Evolutionary conservation across 2,113 vertebrate species (phyloP).

Genomic region (Cyphomyrus discorhynchus): DNA sequence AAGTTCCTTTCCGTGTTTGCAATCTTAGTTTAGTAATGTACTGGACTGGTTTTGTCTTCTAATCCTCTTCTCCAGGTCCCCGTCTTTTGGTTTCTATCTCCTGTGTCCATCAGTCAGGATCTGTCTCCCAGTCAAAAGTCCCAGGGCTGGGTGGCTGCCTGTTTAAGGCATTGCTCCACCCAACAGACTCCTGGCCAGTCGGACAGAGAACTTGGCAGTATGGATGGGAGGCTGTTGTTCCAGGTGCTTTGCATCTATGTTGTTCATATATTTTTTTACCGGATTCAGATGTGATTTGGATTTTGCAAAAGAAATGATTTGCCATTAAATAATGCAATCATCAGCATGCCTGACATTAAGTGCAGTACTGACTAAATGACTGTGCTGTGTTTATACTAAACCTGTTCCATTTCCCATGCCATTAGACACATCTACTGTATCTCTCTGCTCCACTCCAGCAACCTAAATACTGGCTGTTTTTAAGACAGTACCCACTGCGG

Average conservation of each 20-base stretch:
- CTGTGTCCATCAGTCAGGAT: neutral
- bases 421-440: neutral
- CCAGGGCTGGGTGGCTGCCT: neutral
- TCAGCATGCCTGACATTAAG: neutral
- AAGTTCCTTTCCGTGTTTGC: neutral
- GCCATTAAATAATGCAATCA: neutral
- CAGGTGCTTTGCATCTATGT: neutral
- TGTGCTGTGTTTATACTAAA: neutral
- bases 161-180: neutral
- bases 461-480: neutral
- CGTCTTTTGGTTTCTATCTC: neutral
- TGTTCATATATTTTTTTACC: neutral
- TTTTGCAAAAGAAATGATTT: neutral
- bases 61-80: neutral
- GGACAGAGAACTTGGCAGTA: neutral
- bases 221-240: neutral
- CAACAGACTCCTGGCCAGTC: neutral
- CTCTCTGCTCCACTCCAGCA: neutral
- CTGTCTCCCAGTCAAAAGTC: neutral
- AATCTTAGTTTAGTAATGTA: neutral
- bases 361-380: neutral
- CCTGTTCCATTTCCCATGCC: neutral
- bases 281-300: neutral
- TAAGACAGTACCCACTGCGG: neutral
- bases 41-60: neutral